Percentiles rank a stretch among this genome's conserved stretches.
Conservation (phyloP, 1,140 invertebrate genomes). For the Nylanderia fulva region DNA sequence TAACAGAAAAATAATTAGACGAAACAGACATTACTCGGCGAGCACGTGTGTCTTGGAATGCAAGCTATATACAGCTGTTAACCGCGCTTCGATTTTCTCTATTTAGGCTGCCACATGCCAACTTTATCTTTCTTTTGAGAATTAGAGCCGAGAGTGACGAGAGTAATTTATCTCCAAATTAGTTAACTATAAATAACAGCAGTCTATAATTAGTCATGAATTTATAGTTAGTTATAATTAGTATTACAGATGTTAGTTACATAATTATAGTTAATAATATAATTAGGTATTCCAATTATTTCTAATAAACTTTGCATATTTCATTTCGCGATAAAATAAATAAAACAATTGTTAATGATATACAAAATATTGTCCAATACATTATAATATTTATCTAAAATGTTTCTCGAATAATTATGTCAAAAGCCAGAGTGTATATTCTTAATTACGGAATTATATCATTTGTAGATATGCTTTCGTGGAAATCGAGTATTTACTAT, state of each 20-base stretch:
- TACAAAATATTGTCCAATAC: no score
- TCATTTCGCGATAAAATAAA: constrained; percentile 1
- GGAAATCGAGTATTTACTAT: neutral
- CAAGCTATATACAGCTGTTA: constrained; percentile 61
- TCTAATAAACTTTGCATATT: neutral
- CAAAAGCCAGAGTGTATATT: neutral
- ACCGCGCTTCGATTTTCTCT: constrained; percentile 45
- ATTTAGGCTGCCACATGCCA: constrained; percentile 65
- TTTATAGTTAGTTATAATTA: no score
- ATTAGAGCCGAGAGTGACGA: constrained; percentile 1
- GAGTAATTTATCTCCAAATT: constrained; percentile 53
- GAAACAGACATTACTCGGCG: constrained; percentile 54
- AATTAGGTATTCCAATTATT: constrained; percentile 37
- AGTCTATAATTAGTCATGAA: no score
- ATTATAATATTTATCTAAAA: neutral
- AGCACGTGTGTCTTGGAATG: constrained; percentile 62
- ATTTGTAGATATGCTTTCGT: neutral
- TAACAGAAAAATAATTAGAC: constrained; percentile 66
- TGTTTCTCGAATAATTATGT: neutral
- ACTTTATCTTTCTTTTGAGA: constrained; percentile 52
- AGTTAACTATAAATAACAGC: constrained; percentile 37
- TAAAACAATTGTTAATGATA: neutral
- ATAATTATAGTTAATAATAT: no score
- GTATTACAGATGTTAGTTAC: no score
- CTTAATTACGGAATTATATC: no score